Percentiles rank a stretch among this genome's conserved stretches.
Evolutionary conservation across 1,140 invertebrate species (phyloP).

Genomic region (Paraescarpia echinospica): DNA sequence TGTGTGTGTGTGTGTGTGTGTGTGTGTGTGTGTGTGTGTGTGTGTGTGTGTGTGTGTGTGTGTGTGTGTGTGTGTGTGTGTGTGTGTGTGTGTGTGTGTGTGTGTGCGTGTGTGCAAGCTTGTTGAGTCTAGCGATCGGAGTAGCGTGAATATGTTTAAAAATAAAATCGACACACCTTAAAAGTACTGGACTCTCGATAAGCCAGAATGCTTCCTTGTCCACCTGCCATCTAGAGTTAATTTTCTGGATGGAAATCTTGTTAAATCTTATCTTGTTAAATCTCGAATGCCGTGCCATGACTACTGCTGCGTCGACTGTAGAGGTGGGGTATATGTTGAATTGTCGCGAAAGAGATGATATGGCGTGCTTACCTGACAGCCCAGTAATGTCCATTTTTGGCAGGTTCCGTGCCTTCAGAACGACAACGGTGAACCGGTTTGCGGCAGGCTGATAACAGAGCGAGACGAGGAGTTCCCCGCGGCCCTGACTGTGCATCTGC

Average conservation of each 20-base stretch:
- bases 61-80: background rate
- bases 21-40: background rate
- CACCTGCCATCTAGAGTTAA: background rate
- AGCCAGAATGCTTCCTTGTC: background rate
- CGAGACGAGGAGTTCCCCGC: constrained; percentile 77
- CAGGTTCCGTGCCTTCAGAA: constrained; percentile 78
- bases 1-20: background rate
- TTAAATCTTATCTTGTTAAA: too few relatives aligned
- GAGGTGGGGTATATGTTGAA: too few relatives aligned
- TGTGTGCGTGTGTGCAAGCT: too few relatives aligned
- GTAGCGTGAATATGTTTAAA: too few relatives aligned
- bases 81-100: too few relatives aligned
- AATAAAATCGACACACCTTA: too few relatives aligned
- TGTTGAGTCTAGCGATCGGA: too few relatives aligned
- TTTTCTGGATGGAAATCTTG: too few relatives aligned
- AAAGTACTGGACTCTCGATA: too few relatives aligned
- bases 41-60: background rate
- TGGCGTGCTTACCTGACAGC: constrained; percentile 66
- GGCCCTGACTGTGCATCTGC: constrained; percentile 71
- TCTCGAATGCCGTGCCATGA: too few relatives aligned
- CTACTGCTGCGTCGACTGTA: too few relatives aligned
- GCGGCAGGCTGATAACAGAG: constrained; percentile 78
- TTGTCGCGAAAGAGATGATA: too few relatives aligned
- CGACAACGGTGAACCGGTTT: constrained; percentile 75
- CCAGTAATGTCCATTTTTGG: constrained; percentile 84